Conservation (phyloP, 2,113 vertebrate species). For the Aspidoscelis tigris region DNA sequence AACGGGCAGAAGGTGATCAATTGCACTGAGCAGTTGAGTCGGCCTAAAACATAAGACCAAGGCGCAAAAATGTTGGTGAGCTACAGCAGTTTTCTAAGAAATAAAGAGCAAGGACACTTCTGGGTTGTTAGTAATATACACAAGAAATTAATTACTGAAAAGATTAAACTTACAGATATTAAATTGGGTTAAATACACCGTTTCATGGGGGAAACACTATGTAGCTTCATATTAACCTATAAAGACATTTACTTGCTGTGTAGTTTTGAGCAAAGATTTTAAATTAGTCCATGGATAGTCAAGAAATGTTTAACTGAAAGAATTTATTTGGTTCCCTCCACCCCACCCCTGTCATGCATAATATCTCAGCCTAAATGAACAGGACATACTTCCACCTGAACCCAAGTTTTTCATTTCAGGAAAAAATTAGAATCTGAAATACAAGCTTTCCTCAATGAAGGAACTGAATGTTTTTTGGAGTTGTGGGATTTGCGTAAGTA, state of each 20-base stretch:
- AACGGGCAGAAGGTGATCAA: background rate
- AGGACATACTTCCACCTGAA: slow-evolving; percentile 8
- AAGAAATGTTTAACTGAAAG: background rate
- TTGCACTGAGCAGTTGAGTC: background rate
- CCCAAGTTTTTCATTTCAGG: slow-evolving; percentile 73
- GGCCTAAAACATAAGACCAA: background rate
- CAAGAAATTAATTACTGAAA: background rate
- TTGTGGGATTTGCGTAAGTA: slow-evolving; percentile 75
- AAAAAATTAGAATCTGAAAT: slow-evolving; percentile 82
- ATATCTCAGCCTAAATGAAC: slow-evolving; percentile 4
- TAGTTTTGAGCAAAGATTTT: background rate
- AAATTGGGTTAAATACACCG: background rate
- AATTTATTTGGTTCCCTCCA: background rate
- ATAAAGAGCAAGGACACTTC: background rate
- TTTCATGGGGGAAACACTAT: background rate
- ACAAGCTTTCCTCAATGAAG: slow-evolving; percentile 76
- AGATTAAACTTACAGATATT: slow-evolving; percentile 3
- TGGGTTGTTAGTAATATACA: background rate
- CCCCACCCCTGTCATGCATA: no score
- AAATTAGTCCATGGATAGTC: background rate
- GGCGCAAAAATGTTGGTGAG: background rate
- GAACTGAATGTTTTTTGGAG: slow-evolving; percentile 63
- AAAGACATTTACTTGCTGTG: background rate
- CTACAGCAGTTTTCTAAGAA: background rate
- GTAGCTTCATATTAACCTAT: background rate